A percentile compares a stretch with the other conserved stretches of the same genome.
Conservation (phyloP, 2,113 vertebrate genomes). For the Naja naja region DNA sequence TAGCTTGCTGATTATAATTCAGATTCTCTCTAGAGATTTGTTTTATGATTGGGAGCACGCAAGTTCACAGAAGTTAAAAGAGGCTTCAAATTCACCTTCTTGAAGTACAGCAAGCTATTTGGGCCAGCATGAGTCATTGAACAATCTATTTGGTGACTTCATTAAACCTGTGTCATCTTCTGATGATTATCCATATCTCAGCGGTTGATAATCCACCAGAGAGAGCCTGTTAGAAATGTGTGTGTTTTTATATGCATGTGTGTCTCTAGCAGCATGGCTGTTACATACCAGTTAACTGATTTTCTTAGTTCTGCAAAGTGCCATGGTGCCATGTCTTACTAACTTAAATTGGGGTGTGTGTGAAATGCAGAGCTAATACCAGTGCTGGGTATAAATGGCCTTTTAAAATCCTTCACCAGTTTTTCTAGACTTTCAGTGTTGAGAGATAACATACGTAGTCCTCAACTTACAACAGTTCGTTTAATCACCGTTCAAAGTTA, state of each 20-base stretch:
- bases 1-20: neutral
- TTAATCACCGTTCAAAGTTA: too few species aligned
- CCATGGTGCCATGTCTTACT: neutral
- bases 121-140: neutral
- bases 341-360: neutral
- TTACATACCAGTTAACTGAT: neutral
- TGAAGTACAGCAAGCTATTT: neutral
- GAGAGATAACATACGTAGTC: neutral
- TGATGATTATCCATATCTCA: neutral
- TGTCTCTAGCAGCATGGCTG: conserved; percentile 42
- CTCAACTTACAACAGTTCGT: too few species aligned
- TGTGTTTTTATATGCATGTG: neutral
- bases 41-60: neutral
- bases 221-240: neutral
- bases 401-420: neutral
- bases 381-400: neutral
- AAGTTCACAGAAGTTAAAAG: neutral
- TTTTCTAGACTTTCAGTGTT: neutral
- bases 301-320: neutral
- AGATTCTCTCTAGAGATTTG: neutral
- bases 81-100: neutral
- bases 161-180: neutral
- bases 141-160: neutral
- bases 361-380: neutral
- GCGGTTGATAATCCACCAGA: neutral